Percentiles rank a stretch among this genome's conserved stretches.
phyloP scores from a whole-genome alignment of 1,140 invertebrate genomes.

The Gryon sp. region DNA sequence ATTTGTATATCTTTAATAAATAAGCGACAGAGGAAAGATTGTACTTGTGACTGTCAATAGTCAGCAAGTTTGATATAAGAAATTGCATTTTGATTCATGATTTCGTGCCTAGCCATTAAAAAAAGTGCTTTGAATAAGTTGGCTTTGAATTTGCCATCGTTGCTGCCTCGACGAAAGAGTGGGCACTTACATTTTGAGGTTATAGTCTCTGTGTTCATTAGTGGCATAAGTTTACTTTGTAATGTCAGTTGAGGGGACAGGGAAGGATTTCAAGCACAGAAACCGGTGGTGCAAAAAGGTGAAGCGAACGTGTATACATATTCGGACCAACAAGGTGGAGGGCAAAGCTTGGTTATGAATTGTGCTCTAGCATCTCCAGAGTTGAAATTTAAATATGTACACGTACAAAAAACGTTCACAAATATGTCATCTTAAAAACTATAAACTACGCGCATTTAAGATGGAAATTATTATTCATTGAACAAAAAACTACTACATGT shows the following conservation, averaged over 20 bases:
- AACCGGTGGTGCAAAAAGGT: constrained; percentile 3
- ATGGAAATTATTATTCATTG: too few species aligned
- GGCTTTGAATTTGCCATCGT: constrained; percentile 52
- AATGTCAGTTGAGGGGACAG: constrained; percentile 56
- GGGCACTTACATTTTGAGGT: constrained; percentile 72
- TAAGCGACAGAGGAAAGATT: neutral
- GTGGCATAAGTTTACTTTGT: constrained; percentile 74
- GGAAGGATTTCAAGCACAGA: neutral
- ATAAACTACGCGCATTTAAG: constrained; percentile 6
- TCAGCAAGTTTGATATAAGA: constrained; percentile 27
- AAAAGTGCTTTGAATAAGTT: constrained; percentile 39
- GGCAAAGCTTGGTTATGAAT: constrained; percentile 46
- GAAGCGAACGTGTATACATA: constrained; percentile 8
- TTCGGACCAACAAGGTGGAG: constrained; percentile 2
- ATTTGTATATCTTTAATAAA: constrained; percentile 21
- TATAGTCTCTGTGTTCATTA: constrained; percentile 74
- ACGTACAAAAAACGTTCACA: constrained; percentile 6
- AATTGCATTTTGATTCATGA: constrained; percentile 41
- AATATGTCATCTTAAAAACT: constrained; percentile 37
- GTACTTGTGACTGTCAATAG: constrained; percentile 21
- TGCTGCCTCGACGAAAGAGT: constrained; percentile 61
- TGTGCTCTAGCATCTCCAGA: constrained; percentile 32
- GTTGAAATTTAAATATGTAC: constrained; percentile 39
- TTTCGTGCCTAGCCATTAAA: constrained; percentile 35
- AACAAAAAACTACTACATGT: too few species aligned